phyloP scores from a whole-genome alignment of 2,888 invertebrate species.

The Melikaiella ostensackeni region DNA sequence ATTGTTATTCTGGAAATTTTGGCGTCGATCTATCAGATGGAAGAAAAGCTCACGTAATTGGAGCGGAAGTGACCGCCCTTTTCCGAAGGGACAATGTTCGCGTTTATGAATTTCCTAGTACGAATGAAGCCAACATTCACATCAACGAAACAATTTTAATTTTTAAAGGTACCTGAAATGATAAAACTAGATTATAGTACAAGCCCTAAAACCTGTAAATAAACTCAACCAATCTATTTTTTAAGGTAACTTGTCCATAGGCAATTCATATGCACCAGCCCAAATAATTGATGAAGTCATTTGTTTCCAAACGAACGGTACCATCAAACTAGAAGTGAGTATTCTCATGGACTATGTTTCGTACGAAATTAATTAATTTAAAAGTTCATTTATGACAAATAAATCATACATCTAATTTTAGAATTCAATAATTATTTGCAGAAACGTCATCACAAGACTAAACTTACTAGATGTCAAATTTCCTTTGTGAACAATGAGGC shows the following conservation, averaged over 20 bases:
- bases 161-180: slow-evolving; percentile 50
- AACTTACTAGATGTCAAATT: background rate
- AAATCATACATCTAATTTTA: background rate
- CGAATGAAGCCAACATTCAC: slow-evolving; percentile 50
- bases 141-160: slow-evolving; percentile 48
- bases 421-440: background rate
- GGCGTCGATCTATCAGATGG: slow-evolving; percentile 10
- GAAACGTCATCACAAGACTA: background rate
- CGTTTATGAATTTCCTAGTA: slow-evolving; percentile 42
- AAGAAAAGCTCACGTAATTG: background rate
- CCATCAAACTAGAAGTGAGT: background rate
- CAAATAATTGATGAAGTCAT: background rate
- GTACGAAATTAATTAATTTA: background rate
- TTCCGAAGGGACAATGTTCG: slow-evolving; percentile 40
- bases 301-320: background rate
- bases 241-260: background rate
- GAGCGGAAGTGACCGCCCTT: slow-evolving; percentile 31
- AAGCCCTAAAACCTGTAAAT: background rate
- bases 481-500: background rate
- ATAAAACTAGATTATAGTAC: background rate
- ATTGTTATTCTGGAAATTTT: background rate
- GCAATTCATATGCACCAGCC: background rate
- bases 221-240: background rate
- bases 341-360: background rate
- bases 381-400: background rate